A percentile compares a stretch with the other conserved stretches of the same genome.
phyloP scores from a whole-genome alignment of 2,888 invertebrate species.

The Tortrix viridana region DNA sequence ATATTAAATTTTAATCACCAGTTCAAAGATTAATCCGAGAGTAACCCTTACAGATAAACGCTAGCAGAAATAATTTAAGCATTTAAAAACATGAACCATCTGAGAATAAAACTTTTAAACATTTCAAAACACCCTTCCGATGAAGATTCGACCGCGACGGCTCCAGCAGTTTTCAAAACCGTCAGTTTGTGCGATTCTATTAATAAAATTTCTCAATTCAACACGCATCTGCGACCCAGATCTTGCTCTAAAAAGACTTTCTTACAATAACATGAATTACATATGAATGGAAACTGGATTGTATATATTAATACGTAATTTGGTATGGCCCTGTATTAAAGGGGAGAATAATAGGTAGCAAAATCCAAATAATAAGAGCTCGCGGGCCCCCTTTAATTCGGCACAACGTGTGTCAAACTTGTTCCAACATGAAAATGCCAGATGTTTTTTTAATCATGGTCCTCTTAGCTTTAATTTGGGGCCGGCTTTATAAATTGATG shows the following conservation, averaged over 20 bases:
- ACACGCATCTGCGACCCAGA: slow-evolving; percentile 77
- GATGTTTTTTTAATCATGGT: slow-evolving; percentile 37
- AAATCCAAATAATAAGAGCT: slow-evolving; percentile 62
- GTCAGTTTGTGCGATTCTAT: slow-evolving; percentile 65
- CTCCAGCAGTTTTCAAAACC: slow-evolving; percentile 43
- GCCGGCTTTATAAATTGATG: slow-evolving; percentile 33
- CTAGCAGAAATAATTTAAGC: slow-evolving; percentile 21
- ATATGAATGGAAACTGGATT: slow-evolving; percentile 82
- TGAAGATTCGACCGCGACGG: slow-evolving; percentile 24
- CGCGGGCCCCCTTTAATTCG: slow-evolving; percentile 65
- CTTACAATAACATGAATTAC: slow-evolving; percentile 77
- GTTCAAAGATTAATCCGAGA: not conserved
- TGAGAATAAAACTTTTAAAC: slow-evolving; percentile 20
- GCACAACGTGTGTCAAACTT: slow-evolving; percentile 66
- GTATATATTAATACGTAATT: slow-evolving; percentile 81
- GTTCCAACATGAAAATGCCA: slow-evolving; percentile 60
- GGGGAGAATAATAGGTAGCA: slow-evolving; percentile 75
- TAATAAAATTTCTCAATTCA: slow-evolving; percentile 79
- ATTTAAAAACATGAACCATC: slow-evolving; percentile 32
- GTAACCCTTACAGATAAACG: slow-evolving; percentile 11
- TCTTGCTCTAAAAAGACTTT: slow-evolving; percentile 69
- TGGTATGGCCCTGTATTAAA: slow-evolving; percentile 77
- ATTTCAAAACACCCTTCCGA: slow-evolving; percentile 30
- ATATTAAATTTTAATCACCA: slow-evolving; percentile 1
- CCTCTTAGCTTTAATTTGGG: slow-evolving; percentile 35